Evolutionary conservation across 2,888 invertebrate species (phyloP).

Genomic region (Pristionchus arcanus): DNA sequence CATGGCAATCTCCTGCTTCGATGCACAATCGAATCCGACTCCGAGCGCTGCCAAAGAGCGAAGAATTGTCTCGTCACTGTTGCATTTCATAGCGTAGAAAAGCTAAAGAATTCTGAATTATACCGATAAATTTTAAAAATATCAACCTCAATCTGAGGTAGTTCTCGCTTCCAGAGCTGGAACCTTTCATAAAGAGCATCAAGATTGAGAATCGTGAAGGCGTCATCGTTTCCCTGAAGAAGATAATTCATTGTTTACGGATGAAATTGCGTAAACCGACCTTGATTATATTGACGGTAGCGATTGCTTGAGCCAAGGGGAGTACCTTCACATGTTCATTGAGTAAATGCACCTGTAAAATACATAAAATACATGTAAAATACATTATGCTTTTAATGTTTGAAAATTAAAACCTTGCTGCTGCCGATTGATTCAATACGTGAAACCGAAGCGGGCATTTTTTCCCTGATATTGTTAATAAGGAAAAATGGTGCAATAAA

Average conservation of each 20-base stretch:
- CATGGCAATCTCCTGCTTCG: slow-evolving; percentile 83
- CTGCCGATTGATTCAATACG: not conserved
- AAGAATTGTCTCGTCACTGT: slow-evolving; percentile 90
- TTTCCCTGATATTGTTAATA: no score
- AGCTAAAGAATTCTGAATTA: slow-evolving; percentile 57
- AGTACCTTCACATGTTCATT: not conserved
- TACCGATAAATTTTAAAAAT: not conserved
- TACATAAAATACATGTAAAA: slow-evolving; percentile 59
- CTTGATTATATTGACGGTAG: not conserved
- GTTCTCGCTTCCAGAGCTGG: slow-evolving; percentile 87
- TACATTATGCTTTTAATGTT: not conserved
- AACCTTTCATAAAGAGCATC: slow-evolving; percentile 67
- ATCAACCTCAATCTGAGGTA: slow-evolving; percentile 81
- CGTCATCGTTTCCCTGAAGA: slow-evolving; percentile 65
- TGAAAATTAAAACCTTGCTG: not conserved
- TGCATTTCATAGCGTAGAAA: slow-evolving; percentile 92
- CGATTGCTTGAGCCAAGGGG: not conserved
- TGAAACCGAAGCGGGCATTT: no score
- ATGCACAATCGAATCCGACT: slow-evolving; percentile 96
- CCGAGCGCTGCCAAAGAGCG: slow-evolving; percentile 90
- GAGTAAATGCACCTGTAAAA: slow-evolving; percentile 57
- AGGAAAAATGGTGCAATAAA: not conserved
- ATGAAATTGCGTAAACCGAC: not conserved
- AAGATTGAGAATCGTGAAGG: slow-evolving; percentile 72
- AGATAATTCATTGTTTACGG: not conserved